These are phyloP conservation scores for Notospermus geniculatus DNA, from an alignment of 1,140 invertebrate genomes.

Conservation along the genomic window DNA sequence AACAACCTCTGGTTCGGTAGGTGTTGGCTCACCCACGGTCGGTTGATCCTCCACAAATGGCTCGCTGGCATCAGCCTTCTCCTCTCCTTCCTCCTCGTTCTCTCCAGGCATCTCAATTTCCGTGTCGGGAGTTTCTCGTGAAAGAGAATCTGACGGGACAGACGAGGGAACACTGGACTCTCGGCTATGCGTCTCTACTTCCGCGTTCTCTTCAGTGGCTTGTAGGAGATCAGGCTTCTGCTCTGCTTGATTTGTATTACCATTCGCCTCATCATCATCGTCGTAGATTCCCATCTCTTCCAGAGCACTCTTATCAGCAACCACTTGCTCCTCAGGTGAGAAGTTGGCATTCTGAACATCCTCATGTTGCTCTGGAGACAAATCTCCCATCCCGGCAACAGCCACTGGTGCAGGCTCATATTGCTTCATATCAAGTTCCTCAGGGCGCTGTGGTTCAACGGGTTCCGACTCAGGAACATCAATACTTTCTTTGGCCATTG, in stretches of 20 bases:
- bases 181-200: background rate
- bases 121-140: slow-evolving; percentile 6
- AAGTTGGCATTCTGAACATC: slow-evolving; percentile 6
- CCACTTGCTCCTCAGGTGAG: slow-evolving; percentile 17
- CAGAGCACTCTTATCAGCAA: background rate
- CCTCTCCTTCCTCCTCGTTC: background rate
- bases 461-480: too few relatives aligned
- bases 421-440: too few relatives aligned
- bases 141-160: background rate
- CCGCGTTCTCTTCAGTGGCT: slow-evolving; percentile 17
- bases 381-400: too few relatives aligned
- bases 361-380: too few relatives aligned
- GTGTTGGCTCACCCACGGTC: background rate
- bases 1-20: background rate
- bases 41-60: slow-evolving; percentile 11
- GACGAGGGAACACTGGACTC: background rate
- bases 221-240: background rate
- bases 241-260: slow-evolving; percentile 5
- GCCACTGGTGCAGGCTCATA: too few relatives aligned
- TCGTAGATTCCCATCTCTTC: slow-evolving; percentile 11
- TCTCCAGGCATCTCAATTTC: background rate
- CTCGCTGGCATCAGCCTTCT: background rate
- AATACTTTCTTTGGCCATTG: too few relatives aligned
- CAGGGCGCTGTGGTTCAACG: too few relatives aligned
- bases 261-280: slow-evolving; percentile 7